A percentile compares a stretch with the other conserved stretches of the same genome.
Evolutionary conservation across 1,140 invertebrate genomes (phyloP).

Genomic region (Pogonus chalceus): DNA sequence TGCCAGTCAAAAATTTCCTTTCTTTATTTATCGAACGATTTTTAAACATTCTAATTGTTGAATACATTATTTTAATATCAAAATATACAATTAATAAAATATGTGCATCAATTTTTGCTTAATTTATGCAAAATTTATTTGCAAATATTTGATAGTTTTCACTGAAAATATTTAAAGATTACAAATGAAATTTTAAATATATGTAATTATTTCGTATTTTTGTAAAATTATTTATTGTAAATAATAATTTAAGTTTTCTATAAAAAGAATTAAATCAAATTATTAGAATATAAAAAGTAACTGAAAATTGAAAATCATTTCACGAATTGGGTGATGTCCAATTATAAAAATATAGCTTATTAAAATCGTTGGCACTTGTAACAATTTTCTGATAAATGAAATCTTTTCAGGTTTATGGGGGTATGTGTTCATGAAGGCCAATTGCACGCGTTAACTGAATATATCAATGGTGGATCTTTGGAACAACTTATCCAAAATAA

Average conservation of each 20-base stretch:
- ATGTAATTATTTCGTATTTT: background rate
- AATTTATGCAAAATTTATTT: background rate
- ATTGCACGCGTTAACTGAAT: conserved; percentile 89
- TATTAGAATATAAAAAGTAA: too few relatives aligned
- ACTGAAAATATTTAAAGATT: background rate
- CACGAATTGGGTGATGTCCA: background rate
- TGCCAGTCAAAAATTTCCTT: background rate
- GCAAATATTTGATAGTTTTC: background rate
- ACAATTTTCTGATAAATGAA: background rate
- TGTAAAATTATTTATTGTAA: background rate
- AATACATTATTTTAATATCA: background rate
- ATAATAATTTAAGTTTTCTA: background rate
- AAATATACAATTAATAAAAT: background rate
- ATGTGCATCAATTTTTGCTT: too few relatives aligned
- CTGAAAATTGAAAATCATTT: background rate
- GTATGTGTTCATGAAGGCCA: conserved; percentile 95
- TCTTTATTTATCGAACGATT: background rate
- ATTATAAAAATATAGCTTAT: background rate
- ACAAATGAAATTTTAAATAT: background rate
- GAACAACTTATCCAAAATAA: conserved; percentile 76
- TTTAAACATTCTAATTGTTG: too few relatives aligned
- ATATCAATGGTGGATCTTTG: conserved; percentile 86
- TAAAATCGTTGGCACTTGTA: background rate
- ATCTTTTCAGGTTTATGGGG: conserved; percentile 72
- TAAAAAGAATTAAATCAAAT: too few relatives aligned